These are phyloP conservation scores for Falco peregrinus DNA, from an alignment of 2,797 vertebrate genomes.

Conservation along the genomic window DNA sequence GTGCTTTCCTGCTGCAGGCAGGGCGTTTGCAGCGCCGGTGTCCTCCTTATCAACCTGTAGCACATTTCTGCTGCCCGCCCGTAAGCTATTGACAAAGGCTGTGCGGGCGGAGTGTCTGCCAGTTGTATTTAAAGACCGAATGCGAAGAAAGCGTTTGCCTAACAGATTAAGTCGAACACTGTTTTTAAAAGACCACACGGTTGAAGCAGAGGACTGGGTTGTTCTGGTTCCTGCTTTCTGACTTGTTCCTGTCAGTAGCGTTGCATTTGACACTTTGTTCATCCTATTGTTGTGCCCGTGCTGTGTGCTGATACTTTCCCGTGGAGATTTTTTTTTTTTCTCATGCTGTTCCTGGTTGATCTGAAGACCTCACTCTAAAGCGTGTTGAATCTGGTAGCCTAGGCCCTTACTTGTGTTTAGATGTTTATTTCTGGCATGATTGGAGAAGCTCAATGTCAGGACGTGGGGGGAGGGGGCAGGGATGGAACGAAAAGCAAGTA, in stretches of 20 bases:
- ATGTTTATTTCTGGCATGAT: constrained; percentile 32
- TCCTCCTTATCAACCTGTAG: constrained; percentile 78
- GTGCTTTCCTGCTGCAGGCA: constrained; percentile 24
- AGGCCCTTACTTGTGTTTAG: background rate
- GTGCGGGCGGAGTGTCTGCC: constrained; percentile 7
- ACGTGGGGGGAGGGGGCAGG: background rate
- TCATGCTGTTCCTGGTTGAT: background rate
- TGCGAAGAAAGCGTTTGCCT: background rate
- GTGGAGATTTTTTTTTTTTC: background rate
- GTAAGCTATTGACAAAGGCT: constrained; percentile 70
- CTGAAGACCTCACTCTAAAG: background rate
- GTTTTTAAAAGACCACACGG: background rate
- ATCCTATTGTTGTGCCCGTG: constrained; percentile 48
- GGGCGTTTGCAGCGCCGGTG: constrained; percentile 10
- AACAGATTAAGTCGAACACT: background rate
- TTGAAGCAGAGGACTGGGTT: background rate
- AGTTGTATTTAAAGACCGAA: background rate
- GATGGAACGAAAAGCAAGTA: background rate
- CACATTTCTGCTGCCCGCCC: constrained; percentile 62
- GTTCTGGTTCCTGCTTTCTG: background rate
- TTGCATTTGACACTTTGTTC: constrained; percentile 63
- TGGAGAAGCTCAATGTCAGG: constrained; percentile 17
- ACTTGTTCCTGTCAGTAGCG: constrained; percentile 34
- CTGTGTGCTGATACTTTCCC: background rate
- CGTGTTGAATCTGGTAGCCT: background rate